Evolutionary conservation across 2,797 vertebrate genomes (phyloP), one percentile per base, ranked within the genome.

Genomic region (Enteromius viviparus): DNA sequence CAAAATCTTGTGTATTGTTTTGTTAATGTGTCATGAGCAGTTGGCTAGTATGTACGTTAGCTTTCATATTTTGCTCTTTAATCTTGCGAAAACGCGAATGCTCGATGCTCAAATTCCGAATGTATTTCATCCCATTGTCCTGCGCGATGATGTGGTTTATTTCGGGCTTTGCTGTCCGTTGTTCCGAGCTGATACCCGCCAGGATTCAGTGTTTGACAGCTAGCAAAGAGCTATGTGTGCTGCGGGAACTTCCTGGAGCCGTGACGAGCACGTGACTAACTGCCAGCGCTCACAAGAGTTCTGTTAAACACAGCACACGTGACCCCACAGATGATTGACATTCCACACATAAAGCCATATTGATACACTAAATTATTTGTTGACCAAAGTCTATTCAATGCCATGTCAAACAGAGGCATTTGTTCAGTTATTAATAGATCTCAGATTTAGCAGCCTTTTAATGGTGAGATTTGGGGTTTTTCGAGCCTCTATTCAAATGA

Each of bases 251-350:
- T 78, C 76, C 76, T 45, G 76, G 60, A 32, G 19, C 58, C 12
- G 60, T 15, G 29, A 66, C 45, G 26, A 66, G 26, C 60, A 78
- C 76, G 76, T 78, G 76, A 78, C 76, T 78, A 60, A 78, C 76
- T 14, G 11, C n/a, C 23, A 14, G 76, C 32, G 60, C 76, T 21
- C 76, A 45, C 32, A 45, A 65, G 72, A 3, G 74, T 26, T 58
- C 12, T 2, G 58, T 40, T 76, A 58, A 58, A 74, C 55, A 58
- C 72, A 55, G 37, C 72, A 55, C 71, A 26, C 32, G 34, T 60
- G 34, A 60, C n/a, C 12, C 4, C 70, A 6, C 17, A 32, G 23
- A 72, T 32, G 45, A 51, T 11, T 21, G 69, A 32, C 26, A 51
- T 51, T 32, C 45, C 45, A 74, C 19, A n/a, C 71, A 53, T 1